These are phyloP conservation scores for Galeopsomyia nigrocyanea DNA, from an alignment of 2,888 invertebrate species.

Conservation along the genomic window DNA sequence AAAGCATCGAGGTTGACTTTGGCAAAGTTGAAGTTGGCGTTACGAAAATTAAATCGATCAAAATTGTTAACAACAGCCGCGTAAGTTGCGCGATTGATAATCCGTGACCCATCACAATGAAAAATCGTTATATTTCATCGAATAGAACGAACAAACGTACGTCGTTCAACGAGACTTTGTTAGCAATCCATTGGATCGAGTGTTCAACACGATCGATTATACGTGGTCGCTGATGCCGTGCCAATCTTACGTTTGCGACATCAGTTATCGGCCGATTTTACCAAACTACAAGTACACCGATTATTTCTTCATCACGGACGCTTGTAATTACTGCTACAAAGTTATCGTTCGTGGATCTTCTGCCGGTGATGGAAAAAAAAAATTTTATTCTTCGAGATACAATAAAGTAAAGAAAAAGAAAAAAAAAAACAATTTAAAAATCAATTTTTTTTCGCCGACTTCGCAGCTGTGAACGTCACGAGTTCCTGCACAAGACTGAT, in stretches of 20 bases:
- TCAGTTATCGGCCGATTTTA: constrained; percentile 62
- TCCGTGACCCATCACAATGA: neutral
- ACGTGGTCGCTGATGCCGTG: constrained; percentile 57
- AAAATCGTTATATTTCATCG: neutral
- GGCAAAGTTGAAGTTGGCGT: constrained; percentile 55
- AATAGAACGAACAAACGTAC: constrained; percentile 55
- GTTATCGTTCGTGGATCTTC: constrained; percentile 59
- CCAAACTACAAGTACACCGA: constrained; percentile 60
- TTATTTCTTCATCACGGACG: constrained; percentile 62
- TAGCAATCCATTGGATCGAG: constrained; percentile 63
- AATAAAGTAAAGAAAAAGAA: too few relatives aligned
- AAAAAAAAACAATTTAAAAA: neutral
- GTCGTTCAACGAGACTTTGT: constrained; percentile 57
- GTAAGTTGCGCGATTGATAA: constrained; percentile 50
- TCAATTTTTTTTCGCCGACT: constrained; percentile 3
- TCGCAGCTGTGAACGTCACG: constrained; percentile 52
- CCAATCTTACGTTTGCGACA: constrained; percentile 56
- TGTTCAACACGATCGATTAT: constrained; percentile 62
- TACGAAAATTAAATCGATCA: constrained; percentile 53
- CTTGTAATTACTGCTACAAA: constrained; percentile 51
- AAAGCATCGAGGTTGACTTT: constrained; percentile 53
- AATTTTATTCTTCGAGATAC: constrained; percentile 40
- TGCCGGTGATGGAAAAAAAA: constrained; percentile 63
- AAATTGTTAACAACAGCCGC: constrained; percentile 55
- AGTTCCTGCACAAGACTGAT: constrained; percentile 43